Evolutionary conservation across 1,140 invertebrate genomes (phyloP), one percentile per base, ranked within the genome.

Genomic region (Temnothorax longispinosus): DNA sequence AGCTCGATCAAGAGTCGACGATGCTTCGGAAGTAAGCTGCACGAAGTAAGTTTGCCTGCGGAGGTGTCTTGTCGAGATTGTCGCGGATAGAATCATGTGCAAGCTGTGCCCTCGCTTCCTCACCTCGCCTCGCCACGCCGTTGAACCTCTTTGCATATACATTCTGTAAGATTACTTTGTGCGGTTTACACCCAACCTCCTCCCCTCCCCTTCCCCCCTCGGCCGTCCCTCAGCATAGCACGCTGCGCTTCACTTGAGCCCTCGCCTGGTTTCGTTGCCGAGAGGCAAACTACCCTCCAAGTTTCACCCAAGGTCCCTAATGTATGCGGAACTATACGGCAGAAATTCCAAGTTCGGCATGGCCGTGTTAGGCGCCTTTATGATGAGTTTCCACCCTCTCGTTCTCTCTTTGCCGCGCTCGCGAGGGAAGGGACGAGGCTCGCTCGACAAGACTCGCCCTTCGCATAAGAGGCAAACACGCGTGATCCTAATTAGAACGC

Each of bases 131-230:
- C 27, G 11, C 60, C 69, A 50, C 89, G 88, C 90, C 93, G 89
- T 92, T 91, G 93, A 94, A 94, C 94, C 94, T 95, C 95, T 95
- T 95, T 95, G 95, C 95, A 95, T 95, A 95, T 95, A 95, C 95
- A 95, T 95, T 95, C 95, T 95, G 95, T 95, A 95, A 95, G 94
- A 95, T 95, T 95, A 95, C 95, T 95, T 95, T 95, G 92, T 92
- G 95, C 93, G 95, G 95, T 95, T 95, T 95, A 95, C 94, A 95
- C 94, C 94, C 95, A 91, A 69, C 88, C 62, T 81, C 86, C 58
- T 69, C 86, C 91, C 89, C 82, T 64, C 78, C 87, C 91, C 88
- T 88, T 41, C 50, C 50, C 85, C 80, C 85, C 84, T 60, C 62
- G 58, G 67, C 47, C 84, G 74, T 85, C 87, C 69, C 78, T 78